Percentiles rank a stretch among this genome's conserved stretches.
These are phyloP conservation scores for Probosciger aterrimus DNA, from an alignment of 2,113 vertebrate species.

Conservation along the genomic window DNA sequence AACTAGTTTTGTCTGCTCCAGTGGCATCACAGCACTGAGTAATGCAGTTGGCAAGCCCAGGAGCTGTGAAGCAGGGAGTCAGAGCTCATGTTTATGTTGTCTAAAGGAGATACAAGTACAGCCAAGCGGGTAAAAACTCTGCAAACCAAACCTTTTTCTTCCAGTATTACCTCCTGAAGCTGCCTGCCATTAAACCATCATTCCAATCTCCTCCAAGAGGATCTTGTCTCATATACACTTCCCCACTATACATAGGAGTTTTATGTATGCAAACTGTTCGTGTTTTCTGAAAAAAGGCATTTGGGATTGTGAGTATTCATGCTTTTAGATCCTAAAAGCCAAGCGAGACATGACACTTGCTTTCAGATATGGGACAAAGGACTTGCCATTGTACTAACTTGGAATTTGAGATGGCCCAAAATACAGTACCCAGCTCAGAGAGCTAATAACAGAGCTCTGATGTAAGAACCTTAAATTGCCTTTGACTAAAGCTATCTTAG, in stretches of 20 bases:
- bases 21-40: neutral
- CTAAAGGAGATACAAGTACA: neutral
- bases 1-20: neutral
- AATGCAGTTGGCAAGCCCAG: neutral
- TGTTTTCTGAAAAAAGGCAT: neutral
- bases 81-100: neutral
- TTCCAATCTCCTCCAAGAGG: neutral
- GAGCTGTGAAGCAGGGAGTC: neutral
- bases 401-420: neutral
- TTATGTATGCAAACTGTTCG: neutral
- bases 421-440: neutral
- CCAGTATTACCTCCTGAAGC: neutral
- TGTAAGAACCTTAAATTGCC: neutral
- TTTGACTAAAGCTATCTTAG: neutral
- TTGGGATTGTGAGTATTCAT: neutral
- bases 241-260: neutral
- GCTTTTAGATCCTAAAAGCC: neutral
- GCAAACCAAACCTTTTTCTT: neutral
- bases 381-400: neutral
- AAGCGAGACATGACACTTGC: neutral
- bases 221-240: neutral
- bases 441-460: neutral
- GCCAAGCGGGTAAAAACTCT: neutral
- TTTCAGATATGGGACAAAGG: neutral
- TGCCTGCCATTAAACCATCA: neutral